phyloP scores from a whole-genome alignment of 2,797 vertebrate genomes.

The Sternotherus odoratus region DNA sequence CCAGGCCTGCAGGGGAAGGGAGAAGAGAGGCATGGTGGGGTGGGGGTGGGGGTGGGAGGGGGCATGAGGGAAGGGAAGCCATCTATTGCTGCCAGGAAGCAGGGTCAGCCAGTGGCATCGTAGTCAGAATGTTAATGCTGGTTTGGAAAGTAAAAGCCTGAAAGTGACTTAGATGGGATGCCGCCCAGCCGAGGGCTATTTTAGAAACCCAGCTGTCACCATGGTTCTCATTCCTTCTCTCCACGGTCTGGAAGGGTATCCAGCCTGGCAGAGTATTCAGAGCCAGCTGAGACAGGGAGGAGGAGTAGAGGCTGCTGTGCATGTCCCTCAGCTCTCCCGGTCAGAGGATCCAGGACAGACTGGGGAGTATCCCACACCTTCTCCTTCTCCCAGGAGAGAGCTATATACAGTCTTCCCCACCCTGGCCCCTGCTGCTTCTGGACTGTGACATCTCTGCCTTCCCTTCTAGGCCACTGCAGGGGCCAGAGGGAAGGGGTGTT shows the following conservation, averaged over 20 bases:
- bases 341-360: background rate
- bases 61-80: background rate
- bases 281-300: background rate
- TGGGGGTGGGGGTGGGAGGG: too few relatives aligned
- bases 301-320: rapidly evolving
- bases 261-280: background rate
- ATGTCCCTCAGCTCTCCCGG: background rate
- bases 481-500: background rate
- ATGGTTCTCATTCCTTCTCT: background rate
- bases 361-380: background rate
- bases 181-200: background rate
- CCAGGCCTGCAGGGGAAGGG: background rate
- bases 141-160: background rate
- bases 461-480: background rate
- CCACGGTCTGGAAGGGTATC: background rate
- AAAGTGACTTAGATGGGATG: background rate
- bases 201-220: background rate
- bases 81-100: rapidly evolving
- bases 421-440: background rate
- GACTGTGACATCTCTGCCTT: background rate
- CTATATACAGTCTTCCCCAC: background rate
- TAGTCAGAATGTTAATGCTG: background rate
- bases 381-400: rapidly evolving
- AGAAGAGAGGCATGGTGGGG: background rate
- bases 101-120: background rate